A percentile compares a stretch with the other conserved stretches of the same genome.
phyloP scores from a whole-genome alignment of 1,140 invertebrate genomes.

The Drosophila tropicalis region DNA sequence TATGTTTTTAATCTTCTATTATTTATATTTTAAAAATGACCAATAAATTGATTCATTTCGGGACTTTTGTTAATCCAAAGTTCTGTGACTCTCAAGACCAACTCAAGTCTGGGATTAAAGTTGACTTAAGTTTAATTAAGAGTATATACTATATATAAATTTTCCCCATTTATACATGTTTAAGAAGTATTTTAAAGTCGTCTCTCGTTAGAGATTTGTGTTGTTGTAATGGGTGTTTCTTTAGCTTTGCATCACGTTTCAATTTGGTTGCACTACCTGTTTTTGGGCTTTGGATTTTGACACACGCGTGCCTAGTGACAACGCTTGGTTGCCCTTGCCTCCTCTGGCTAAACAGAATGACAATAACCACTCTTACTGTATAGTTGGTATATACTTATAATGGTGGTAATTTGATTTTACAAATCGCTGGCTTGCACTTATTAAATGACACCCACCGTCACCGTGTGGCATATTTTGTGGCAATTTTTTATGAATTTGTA shows the following conservation, averaged over 20 bases:
- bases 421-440: conserved; percentile 74
- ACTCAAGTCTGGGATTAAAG: too few species aligned
- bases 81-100: too few species aligned
- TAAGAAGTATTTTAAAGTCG: not conserved
- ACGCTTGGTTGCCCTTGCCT: conserved; percentile 53
- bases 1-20: too few species aligned
- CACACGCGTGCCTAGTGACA: conserved; percentile 60
- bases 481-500: conserved; percentile 55
- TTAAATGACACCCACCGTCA: conserved; percentile 40
- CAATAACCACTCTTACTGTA: not conserved
- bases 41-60: too few species aligned
- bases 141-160: too few species aligned
- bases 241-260: not conserved
- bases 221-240: not conserved
- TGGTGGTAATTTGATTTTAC: conserved; percentile 74
- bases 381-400: conserved; percentile 57
- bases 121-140: too few species aligned
- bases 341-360: not conserved
- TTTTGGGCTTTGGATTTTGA: not conserved
- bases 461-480: conserved; percentile 44
- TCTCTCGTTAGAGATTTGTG: not conserved
- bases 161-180: too few species aligned
- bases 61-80: too few species aligned
- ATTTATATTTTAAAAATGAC: too few species aligned
- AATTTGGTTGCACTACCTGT: conserved; percentile 19